phyloP scores from a whole-genome alignment of 2,113 vertebrate genomes.

The Rhineura floridana region DNA sequence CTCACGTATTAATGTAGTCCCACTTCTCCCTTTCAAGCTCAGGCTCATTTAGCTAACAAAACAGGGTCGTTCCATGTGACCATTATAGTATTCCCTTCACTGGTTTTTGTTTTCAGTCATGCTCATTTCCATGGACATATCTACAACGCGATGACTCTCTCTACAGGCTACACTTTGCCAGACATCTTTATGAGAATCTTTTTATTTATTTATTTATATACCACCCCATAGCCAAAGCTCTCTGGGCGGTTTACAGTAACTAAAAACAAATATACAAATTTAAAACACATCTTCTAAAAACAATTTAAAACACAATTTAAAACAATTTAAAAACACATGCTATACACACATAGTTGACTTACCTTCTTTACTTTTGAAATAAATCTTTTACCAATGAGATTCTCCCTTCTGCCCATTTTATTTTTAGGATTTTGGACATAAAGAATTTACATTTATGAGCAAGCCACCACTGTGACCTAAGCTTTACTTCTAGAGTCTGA shows the following conservation, averaged over 20 bases:
- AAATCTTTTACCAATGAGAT: neutral
- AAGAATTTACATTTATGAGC: neutral
- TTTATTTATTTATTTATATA: too few relatives aligned
- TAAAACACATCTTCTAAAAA: too few relatives aligned
- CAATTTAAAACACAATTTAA: too few relatives aligned
- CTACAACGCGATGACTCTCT: neutral
- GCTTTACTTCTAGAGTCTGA: neutral
- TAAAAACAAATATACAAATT: too few relatives aligned
- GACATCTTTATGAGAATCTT: constrained; percentile 13
- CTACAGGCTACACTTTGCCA: neutral
- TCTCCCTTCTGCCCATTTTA: neutral
- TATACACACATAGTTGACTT: neutral
- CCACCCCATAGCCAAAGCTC: too few relatives aligned
- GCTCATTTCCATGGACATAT: constrained; percentile 55
- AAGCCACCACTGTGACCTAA: neutral
- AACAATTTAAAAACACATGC: too few relatives aligned
- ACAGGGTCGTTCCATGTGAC: constrained; percentile 44
- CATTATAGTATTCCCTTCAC: constrained; percentile 41
- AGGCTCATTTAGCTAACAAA: constrained; percentile 56
- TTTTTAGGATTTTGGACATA: neutral
- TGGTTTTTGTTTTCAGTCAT: constrained; percentile 60
- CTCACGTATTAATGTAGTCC: constrained; percentile 46
- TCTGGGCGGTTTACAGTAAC: too few relatives aligned
- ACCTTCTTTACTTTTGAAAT: neutral
- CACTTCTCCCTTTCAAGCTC: constrained; percentile 52